phyloP scores from a whole-genome alignment of 2,797 vertebrate genomes.

The Trachurus trachurus region DNA sequence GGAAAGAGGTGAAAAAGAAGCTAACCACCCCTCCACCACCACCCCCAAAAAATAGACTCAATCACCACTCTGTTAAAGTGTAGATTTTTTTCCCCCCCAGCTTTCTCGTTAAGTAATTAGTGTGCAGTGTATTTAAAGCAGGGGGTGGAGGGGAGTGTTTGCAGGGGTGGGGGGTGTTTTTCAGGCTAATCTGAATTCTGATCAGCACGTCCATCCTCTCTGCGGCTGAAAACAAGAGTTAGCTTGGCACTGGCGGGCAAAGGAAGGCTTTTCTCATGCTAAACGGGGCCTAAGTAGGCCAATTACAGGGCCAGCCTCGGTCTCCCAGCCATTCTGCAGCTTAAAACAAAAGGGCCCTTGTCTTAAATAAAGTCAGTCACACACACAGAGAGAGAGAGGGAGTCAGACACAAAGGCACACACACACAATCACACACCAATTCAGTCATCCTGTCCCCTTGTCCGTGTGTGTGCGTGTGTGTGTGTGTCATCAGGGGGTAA shows the following conservation, averaged over 20 bases:
- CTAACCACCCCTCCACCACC: neutral
- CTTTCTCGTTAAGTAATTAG: conserved; percentile 93
- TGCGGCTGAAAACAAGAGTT: conserved; percentile 79
- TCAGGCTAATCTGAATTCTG: conserved; percentile 96
- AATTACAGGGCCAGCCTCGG: conserved; percentile 95
- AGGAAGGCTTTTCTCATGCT: conserved; percentile 97
- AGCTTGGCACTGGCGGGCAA: conserved; percentile 90
- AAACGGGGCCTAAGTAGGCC: conserved; percentile 97
- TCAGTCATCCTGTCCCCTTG: conserved; percentile 59
- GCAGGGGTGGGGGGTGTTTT: conserved; percentile 44
- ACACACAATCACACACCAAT: conserved; percentile 61
- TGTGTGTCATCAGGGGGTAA: conserved; percentile 51
- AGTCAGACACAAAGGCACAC: conserved; percentile 75
- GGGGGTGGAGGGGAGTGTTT: conserved; percentile 76
- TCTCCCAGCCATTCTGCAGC: conserved; percentile 89
- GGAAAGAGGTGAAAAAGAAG: conserved; percentile 58
- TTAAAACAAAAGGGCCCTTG: conserved; percentile 97
- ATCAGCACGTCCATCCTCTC: conserved; percentile 91
- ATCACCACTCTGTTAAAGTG: conserved; percentile 49
- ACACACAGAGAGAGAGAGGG: conserved; percentile 66
- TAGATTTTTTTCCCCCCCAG: conserved; percentile 72
- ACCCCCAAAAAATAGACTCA: conserved; percentile 63
- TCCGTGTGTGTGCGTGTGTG: conserved; percentile 31
- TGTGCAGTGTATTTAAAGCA: conserved; percentile 90
- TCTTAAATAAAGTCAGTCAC: conserved; percentile 95